A percentile compares a stretch with the other conserved stretches of the same genome.
These are phyloP conservation scores for Tetramorium alpestre DNA, from an alignment of 1,140 invertebrate species.

Conservation along the genomic window DNA sequence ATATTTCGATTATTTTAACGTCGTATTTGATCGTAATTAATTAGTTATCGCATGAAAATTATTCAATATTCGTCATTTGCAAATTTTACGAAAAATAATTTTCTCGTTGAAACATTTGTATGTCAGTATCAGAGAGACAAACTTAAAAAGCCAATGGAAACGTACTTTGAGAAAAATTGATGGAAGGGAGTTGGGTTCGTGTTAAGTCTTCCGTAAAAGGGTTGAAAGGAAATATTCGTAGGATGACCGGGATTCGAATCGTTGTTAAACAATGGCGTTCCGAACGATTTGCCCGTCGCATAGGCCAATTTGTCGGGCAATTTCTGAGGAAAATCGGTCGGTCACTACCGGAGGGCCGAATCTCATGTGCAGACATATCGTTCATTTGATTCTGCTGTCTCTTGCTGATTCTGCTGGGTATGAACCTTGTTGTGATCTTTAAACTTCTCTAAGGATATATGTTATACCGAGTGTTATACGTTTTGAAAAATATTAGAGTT, in stretches of 20 bases:
- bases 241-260: slow-evolving; percentile 81
- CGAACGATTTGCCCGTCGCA: slow-evolving; percentile 81
- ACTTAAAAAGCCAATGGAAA: slow-evolving; percentile 13
- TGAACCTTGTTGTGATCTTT: neutral
- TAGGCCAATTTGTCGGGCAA: slow-evolving; percentile 82
- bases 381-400: slow-evolving; percentile 57
- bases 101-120: neutral
- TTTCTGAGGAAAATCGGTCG: slow-evolving; percentile 84
- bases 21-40: neutral
- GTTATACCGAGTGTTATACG: too few species aligned
- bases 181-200: slow-evolving; percentile 41
- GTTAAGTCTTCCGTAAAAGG: slow-evolving; percentile 78
- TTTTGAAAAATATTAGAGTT: neutral
- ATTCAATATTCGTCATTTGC: neutral
- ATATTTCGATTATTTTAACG: neutral
- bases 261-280: slow-evolving; percentile 84
- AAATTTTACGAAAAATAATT: slow-evolving; percentile 16
- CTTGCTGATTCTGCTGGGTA: neutral
- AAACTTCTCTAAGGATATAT: neutral
- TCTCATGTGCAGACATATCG: slow-evolving; percentile 53
- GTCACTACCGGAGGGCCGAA: slow-evolving; percentile 72
- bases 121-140: neutral
- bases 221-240: slow-evolving; percentile 75
- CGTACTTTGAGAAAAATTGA: slow-evolving; percentile 51
- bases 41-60: neutral